Percentiles rank a stretch among this genome's conserved stretches.
These are phyloP conservation scores for Helicoverpa assulta DNA, from an alignment of 2,888 invertebrate species.

Conservation along the genomic window DNA sequence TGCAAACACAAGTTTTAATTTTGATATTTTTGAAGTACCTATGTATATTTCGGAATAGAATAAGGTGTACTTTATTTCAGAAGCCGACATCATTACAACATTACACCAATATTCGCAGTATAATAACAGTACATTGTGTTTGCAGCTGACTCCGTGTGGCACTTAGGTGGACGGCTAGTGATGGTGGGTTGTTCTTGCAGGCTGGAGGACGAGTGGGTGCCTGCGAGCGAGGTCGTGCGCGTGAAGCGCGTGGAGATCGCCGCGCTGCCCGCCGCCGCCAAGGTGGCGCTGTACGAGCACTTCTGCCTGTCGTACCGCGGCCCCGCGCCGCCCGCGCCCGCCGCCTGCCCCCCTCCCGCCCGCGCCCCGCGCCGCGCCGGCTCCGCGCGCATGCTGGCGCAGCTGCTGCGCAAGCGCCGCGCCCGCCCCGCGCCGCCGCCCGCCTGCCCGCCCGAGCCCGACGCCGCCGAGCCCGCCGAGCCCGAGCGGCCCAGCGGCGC, in stretches of 20 bases:
- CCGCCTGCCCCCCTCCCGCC: conserved; percentile 47
- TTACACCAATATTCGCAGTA: conserved; percentile 45
- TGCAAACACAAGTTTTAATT: conserved; percentile 80
- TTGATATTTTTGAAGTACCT: not conserved
- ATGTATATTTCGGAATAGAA: not conserved
- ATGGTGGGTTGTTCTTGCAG: conserved; percentile 87
- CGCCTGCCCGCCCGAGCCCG: conserved; percentile 49
- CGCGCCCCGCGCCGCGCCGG: conserved; percentile 66
- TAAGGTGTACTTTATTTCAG: conserved; percentile 55
- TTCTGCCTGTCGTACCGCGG: conserved; percentile 82
- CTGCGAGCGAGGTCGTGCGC: conserved; percentile 92
- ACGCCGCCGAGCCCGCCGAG: conserved; percentile 70
- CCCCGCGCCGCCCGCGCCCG: conserved; percentile 60
- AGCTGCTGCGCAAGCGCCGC: conserved; percentile 58
- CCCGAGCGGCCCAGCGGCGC: conserved; percentile 76
- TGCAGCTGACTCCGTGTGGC: conserved; percentile 87
- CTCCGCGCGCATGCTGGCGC: conserved; percentile 56
- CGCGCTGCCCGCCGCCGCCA: conserved; percentile 84
- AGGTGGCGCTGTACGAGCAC: conserved; percentile 88
- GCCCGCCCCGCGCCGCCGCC: conserved; percentile 85
- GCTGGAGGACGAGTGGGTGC: conserved; percentile 96
- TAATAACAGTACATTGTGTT: conserved; percentile 72
- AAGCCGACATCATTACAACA: conserved; percentile 54
- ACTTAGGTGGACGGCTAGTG: conserved; percentile 26
- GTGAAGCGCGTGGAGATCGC: conserved; percentile 91